phyloP scores from a whole-genome alignment of 2,797 vertebrate species.

The Sebastes wilsoni region DNA sequence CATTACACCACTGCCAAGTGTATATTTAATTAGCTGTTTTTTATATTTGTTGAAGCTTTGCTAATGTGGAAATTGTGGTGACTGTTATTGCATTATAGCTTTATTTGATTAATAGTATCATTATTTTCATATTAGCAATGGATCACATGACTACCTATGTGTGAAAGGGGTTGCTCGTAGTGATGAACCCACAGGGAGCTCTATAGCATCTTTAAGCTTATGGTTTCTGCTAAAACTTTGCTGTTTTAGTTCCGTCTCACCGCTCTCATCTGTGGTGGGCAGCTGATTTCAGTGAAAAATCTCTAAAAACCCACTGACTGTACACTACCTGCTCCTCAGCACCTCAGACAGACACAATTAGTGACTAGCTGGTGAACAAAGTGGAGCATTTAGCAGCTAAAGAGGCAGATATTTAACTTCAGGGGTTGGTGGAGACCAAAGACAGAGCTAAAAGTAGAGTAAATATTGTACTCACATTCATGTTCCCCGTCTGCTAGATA shows the following conservation, averaged over 20 bases:
- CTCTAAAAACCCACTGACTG: not conserved
- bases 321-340: not conserved
- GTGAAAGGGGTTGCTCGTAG: not conserved
- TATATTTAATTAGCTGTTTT: not conserved
- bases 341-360: not conserved
- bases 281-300: not conserved
- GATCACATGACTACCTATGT: not conserved
- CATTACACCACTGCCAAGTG: not conserved
- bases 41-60: not conserved
- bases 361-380: not conserved
- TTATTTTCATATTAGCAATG: not conserved
- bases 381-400: not conserved
- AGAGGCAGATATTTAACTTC: not conserved
- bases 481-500: too few species aligned
- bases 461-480: not conserved
- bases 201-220: not conserved
- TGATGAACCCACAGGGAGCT: not conserved
- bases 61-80: not conserved
- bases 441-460: not conserved
- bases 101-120: not conserved
- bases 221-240: not conserved
- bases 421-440: not conserved
- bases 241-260: not conserved
- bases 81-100: not conserved
- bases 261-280: not conserved